A percentile compares a stretch with the other conserved stretches of the same genome.
These are phyloP conservation scores for Ostrea denselamellosa DNA, from an alignment of 1,140 invertebrate genomes.

Conservation along the genomic window DNA sequence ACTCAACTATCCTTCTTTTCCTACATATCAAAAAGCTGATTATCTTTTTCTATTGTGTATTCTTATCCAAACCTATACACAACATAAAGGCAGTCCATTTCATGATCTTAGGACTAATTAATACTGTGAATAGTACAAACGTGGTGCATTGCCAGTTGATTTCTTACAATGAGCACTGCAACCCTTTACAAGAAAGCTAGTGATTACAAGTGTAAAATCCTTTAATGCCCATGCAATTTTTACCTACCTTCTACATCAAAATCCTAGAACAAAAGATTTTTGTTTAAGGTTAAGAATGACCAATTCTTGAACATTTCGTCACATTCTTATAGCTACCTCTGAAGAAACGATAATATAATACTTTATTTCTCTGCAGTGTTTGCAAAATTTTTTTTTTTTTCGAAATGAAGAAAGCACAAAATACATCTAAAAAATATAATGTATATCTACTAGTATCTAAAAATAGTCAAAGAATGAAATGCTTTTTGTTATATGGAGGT, in stretches of 20 bases:
- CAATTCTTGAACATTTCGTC: neutral
- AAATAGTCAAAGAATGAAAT: too few relatives aligned
- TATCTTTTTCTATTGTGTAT: constrained; percentile 19
- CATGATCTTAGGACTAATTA: neutral
- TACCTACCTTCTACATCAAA: constrained; percentile 12
- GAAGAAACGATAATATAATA: too few relatives aligned
- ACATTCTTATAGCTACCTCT: too few relatives aligned
- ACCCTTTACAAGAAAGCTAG: neutral
- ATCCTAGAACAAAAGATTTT: constrained; percentile 11
- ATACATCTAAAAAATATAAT: too few relatives aligned
- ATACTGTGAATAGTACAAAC: neutral
- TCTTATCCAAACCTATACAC: neutral
- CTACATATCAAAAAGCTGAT: constrained; percentile 35
- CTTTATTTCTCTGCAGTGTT: too few relatives aligned
- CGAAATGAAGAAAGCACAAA: too few relatives aligned
- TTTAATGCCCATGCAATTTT: constrained; percentile 21
- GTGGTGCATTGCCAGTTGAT: constrained; percentile 7
- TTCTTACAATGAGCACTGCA: neutral
- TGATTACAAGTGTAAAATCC: constrained; percentile 6
- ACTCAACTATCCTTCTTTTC: neutral
- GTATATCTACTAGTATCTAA: too few relatives aligned
- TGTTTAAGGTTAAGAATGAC: constrained; percentile 20
- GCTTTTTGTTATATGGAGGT: too few relatives aligned
- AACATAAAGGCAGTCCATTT: neutral
- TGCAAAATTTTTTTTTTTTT: too few relatives aligned